Conservation (phyloP, 2,113 vertebrate genomes). For the Drymodes brunneopygia region DNA sequence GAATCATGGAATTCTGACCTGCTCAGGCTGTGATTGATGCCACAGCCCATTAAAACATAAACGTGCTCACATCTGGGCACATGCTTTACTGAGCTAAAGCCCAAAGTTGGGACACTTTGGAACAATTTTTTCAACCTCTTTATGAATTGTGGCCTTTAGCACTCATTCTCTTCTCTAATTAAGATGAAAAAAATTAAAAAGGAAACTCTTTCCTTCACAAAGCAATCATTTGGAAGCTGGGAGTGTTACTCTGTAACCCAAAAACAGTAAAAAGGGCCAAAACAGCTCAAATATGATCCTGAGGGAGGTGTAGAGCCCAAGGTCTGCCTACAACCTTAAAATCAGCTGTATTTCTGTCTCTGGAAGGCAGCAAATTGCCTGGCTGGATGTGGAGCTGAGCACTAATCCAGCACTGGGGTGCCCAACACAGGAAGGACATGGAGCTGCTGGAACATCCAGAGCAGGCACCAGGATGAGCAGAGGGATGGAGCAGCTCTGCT, state of each 20-base stretch:
- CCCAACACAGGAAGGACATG: neutral
- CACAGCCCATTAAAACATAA: neutral
- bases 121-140: neutral
- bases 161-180: neutral
- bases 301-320: neutral
- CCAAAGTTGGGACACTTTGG: neutral
- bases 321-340: neutral
- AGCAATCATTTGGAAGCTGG: neutral
- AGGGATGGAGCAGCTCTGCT: neutral
- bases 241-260: neutral
- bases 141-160: neutral
- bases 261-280: neutral
- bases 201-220: neutral
- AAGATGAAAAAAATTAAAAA: neutral
- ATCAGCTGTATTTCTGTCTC: neutral
- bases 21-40: neutral
- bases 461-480: neutral
- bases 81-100: neutral
- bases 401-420: neutral
- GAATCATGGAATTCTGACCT: neutral
- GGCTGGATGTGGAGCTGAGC: neutral
- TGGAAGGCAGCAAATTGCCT: neutral
- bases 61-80: fast-evolving
- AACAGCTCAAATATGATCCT: neutral
- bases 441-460: neutral